A percentile compares a stretch with the other conserved stretches of the same genome.
Evolutionary conservation across 2,113 vertebrate species (phyloP).

Genomic region (Xenopus laevis): DNA sequence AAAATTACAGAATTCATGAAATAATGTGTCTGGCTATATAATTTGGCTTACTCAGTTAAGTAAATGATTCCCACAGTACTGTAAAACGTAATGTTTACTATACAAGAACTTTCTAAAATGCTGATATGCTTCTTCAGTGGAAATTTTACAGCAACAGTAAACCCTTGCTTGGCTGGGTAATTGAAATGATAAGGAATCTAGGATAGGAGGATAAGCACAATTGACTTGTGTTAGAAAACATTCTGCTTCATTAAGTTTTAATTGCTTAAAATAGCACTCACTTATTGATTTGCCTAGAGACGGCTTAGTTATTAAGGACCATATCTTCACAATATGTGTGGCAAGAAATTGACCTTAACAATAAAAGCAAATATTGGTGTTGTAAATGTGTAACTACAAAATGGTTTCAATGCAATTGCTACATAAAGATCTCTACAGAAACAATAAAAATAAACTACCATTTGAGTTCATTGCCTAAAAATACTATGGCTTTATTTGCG

Average conservation of each 20-base stretch:
- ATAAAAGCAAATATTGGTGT: constrained; percentile 6
- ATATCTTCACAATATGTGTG: background rate
- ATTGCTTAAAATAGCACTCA: constrained; percentile 33
- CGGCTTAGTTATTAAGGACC: background rate
- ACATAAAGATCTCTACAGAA: background rate
- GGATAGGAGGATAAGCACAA: constrained; percentile 42
- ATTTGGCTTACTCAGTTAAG: background rate
- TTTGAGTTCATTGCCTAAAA: no score
- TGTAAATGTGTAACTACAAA: constrained; percentile 12
- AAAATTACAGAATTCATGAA: no score
- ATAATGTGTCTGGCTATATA: no score
- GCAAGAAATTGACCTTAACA: constrained; percentile 35
- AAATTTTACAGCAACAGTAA: constrained; percentile 36
- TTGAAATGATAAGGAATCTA: constrained; percentile 42
- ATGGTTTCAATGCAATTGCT: constrained; percentile 4
- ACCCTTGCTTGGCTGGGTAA: constrained; percentile 23
- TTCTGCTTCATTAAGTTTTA: constrained; percentile 42
- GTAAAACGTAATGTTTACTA: constrained; percentile 19
- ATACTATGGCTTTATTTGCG: no score
- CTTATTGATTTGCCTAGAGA: constrained; percentile 12
- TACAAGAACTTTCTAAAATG: constrained; percentile 29
- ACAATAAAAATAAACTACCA: constrained; percentile 18
- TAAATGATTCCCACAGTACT: constrained; percentile 30
- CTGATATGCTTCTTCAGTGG: constrained; percentile 36
- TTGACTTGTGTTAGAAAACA: constrained; percentile 37